Conservation (phyloP, 2,113 vertebrate genomes). For the Oryzias javanicus region DNA sequence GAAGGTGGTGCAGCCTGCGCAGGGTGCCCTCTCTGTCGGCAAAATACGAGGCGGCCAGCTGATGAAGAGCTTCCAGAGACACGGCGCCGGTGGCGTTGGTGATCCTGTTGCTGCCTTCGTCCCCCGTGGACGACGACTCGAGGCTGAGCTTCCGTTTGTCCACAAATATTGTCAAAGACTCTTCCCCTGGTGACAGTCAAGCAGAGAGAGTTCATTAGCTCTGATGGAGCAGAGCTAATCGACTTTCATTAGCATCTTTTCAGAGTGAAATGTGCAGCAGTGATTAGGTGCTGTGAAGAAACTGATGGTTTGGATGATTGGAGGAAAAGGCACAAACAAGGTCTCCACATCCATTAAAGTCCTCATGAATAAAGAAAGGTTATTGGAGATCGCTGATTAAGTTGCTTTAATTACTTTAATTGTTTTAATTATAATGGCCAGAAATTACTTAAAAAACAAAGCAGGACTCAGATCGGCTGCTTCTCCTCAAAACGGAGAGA, state of each 20-base stretch:
- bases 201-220: conserved; percentile 59
- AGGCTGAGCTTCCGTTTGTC: conserved; percentile 80
- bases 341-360: conserved; percentile 42
- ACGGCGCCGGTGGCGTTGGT: conserved; percentile 63
- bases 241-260: conserved; percentile 64
- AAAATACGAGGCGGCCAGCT: conserved; percentile 83
- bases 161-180: conserved; percentile 83
- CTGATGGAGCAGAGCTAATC: conserved; percentile 62
- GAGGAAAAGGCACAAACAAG: conserved; percentile 46
- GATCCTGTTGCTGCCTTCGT: conserved; percentile 34
- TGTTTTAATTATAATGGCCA: conserved; percentile 21
- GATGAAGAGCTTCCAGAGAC: conserved; percentile 80
- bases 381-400: conserved; percentile 31
- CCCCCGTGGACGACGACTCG: conserved; percentile 47
- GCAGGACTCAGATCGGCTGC: conserved; percentile 3
- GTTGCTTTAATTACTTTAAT: conserved; percentile 34
- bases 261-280: conserved; percentile 42
- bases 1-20: conserved; percentile 79
- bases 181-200: conserved; percentile 74
- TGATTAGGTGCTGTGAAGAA: conserved; percentile 52
- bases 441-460: conserved; percentile 20
- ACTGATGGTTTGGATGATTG: conserved; percentile 48
- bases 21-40: conserved; percentile 82
- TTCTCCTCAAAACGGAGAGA: no score
- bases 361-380: conserved; percentile 23